Percentiles rank a stretch among this genome's conserved stretches.
These are phyloP conservation scores for Calcarius lapponicus DNA, from an alignment of 2,797 vertebrate species.

Conservation along the genomic window DNA sequence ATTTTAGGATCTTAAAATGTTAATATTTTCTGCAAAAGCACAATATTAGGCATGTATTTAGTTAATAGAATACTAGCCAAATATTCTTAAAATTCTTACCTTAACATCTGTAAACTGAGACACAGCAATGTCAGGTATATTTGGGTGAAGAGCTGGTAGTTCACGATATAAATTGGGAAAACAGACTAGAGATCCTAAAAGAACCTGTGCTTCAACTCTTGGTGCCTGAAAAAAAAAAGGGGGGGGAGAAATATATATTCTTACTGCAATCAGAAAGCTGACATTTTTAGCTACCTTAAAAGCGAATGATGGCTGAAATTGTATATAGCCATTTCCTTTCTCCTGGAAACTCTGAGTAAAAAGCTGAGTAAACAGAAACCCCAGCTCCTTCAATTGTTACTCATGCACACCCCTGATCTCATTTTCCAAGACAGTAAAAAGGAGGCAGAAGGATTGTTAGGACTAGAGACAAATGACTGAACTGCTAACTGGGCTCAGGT, in stretches of 20 bases:
- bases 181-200: conserved; percentile 96
- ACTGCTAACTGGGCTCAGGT: background rate
- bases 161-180: conserved; percentile 95
- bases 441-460: background rate
- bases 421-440: background rate
- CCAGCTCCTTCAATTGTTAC: background rate
- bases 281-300: background rate
- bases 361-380: background rate
- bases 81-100: conserved; percentile 73
- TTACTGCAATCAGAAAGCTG: background rate
- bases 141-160: conserved; percentile 92
- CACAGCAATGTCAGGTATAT: conserved; percentile 87
- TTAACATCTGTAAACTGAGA: conserved; percentile 96
- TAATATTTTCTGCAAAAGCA: background rate
- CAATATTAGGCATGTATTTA: background rate
- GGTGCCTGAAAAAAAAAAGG: conserved; percentile 82
- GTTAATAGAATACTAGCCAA: background rate
- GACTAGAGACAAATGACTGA: background rate
- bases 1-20: background rate
- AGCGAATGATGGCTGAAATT: background rate
- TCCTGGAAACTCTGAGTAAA: background rate
- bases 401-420: background rate
- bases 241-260: background rate
- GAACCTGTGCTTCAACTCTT: conserved; percentile 95
- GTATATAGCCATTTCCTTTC: background rate